Evolutionary conservation across 2,797 vertebrate species (phyloP), one percentile per base, ranked within the genome.

Genomic region (Spondyliosoma cantharus): DNA sequence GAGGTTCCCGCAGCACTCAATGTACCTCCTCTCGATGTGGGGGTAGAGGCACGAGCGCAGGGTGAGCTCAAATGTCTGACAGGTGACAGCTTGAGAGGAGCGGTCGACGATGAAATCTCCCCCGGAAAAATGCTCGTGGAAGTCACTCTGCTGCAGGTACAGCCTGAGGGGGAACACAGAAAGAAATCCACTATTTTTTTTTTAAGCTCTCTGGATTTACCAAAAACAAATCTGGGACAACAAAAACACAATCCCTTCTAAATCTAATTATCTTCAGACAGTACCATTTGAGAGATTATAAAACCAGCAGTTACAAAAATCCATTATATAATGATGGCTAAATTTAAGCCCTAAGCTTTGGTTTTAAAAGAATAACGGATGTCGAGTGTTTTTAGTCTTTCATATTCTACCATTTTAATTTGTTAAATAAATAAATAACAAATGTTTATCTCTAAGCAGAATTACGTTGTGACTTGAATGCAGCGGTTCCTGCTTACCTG

Each of bases 11-110:
- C 98, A 99, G 93, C 98, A 99, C 82, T 98, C 95, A 6, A 97
- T 91, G 90, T 99, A 99, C 19, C 97, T 94, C 81, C 93, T 95
- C 88, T 98, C 93, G 78, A 99, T 99, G 87, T 99, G 98, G 0
- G 97, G 98, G 84, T 99, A 99, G 82, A 99, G 96, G 72, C 98
- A 99, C 78, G 96, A 99, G 20, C 98, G 96, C 86, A 99, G 73
- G 0, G 97, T 99, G 81, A 99, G 94, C 87, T 99, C 97, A 13
- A 99, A 99, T 0, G 97, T 98, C 91, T 98, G 98, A 90, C 98
- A 99, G 0, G 98, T 99, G 89, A 99, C 97, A 0, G 98, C 96
- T 92, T 99, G 98, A 1, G 98, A 98, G 0, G 98, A 99, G 60
- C 98, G 96, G 80, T 97, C 97, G 88, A 99, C 95, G 19, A 94